Evolutionary conservation across 92 coral and sea anemone species (phyloP).

Genomic region (Siderastrea radians): DNA sequence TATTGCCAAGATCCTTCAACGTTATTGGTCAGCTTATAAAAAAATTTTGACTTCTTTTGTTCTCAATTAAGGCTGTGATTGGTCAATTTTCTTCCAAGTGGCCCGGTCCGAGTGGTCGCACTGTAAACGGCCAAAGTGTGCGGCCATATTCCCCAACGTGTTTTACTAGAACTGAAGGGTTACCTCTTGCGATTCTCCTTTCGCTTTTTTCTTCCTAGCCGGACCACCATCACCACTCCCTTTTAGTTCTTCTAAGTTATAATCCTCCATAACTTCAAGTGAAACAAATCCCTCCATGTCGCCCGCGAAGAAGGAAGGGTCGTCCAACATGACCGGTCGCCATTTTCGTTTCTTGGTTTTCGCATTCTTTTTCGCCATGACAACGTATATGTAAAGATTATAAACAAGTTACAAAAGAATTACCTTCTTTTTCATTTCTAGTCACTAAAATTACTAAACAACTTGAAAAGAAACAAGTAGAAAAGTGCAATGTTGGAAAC

Average conservation of each 20-base stretch:
- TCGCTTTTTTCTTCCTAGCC: constrained; percentile 21
- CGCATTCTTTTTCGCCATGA: constrained; percentile 54
- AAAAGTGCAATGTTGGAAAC: not conserved
- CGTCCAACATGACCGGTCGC: constrained; percentile 82
- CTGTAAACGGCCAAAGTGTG: too few species aligned
- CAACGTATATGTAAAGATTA: not conserved
- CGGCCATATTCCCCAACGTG: too few species aligned
- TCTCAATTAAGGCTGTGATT: too few species aligned
- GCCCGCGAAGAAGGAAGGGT: constrained; percentile 81
- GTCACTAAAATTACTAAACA: too few species aligned
- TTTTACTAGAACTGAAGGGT: too few species aligned
- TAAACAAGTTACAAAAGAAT: not conserved
- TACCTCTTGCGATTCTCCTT: not conserved
- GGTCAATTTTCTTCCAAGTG: too few species aligned
- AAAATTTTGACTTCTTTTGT: too few species aligned
- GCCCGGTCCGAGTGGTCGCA: too few species aligned
- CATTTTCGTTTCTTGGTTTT: constrained; percentile 88
- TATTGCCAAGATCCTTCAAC: too few species aligned
- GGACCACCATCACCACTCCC: constrained; percentile 6
- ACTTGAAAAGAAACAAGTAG: not conserved
- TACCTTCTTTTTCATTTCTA: not conserved
- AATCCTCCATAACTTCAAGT: constrained; percentile 83
- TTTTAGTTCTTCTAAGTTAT: constrained; percentile 57
- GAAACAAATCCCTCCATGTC: constrained; percentile 96
- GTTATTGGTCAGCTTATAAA: too few species aligned